These are phyloP conservation scores for Phalloptychus januarius DNA, from an alignment of 2,797 vertebrate species.

Conservation along the genomic window DNA sequence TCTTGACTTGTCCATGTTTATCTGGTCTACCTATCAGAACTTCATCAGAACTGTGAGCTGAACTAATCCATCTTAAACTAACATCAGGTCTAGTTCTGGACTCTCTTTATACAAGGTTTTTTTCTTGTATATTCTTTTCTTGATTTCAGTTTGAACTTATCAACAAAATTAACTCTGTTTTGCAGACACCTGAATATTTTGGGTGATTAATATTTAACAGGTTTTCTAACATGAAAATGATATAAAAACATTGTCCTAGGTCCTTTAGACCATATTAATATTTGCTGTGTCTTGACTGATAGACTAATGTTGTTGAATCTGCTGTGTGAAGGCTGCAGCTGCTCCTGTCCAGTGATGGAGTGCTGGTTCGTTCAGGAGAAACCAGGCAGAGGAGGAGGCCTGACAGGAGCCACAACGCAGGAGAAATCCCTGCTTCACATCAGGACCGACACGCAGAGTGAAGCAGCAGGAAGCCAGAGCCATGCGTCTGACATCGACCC, in stretches of 20 bases:
- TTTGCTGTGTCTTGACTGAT: not conserved
- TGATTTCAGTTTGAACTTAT: not conserved
- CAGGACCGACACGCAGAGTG: conserved; percentile 25
- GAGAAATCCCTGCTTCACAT: conserved; percentile 76
- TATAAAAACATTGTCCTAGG: not conserved
- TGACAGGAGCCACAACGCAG: conserved; percentile 67
- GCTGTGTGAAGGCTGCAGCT: conserved; percentile 35
- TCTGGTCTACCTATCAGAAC: not conserved
- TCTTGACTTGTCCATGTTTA: not conserved
- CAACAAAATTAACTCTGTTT: not conserved
- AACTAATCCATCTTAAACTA: not conserved
- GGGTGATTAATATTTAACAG: not conserved
- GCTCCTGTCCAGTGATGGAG: conserved; percentile 77
- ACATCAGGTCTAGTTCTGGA: not conserved
- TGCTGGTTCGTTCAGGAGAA: conserved; percentile 81
- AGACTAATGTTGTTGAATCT: not conserved
- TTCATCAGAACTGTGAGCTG: not conserved
- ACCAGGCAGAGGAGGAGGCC: conserved; percentile 61
- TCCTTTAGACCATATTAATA: no score
- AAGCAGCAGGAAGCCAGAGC: not conserved
- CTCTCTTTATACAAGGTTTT: no score
- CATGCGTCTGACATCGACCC: conserved; percentile 58
- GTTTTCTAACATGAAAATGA: not conserved
- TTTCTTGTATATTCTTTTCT: not conserved
- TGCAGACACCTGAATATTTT: not conserved